A percentile compares a stretch with the other conserved stretches of the same genome.
phyloP scores from a whole-genome alignment of 1,140 invertebrate species.

The Formica selysi region DNA sequence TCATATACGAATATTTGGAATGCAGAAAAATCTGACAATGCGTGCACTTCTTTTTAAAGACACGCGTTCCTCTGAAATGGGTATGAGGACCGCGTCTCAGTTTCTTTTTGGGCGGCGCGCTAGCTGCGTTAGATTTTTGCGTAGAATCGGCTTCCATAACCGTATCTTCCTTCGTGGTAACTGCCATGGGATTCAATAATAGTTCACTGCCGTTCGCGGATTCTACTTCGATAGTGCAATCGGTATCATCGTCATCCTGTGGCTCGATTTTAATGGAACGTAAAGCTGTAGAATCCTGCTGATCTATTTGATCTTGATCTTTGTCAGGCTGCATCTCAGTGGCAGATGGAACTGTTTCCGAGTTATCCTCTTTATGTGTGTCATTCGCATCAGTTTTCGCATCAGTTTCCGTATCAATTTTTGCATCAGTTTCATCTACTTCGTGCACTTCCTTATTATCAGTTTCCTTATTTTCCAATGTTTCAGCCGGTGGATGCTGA shows the following conservation, averaged over 20 bases:
- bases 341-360: neutral
- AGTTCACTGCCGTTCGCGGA: constrained; percentile 75
- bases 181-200: constrained; percentile 80
- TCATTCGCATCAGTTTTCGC: neutral
- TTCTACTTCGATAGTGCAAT: constrained; percentile 76
- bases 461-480: neutral
- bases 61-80: constrained; percentile 79
- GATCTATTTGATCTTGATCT: neutral
- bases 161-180: constrained; percentile 70
- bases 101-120: constrained; percentile 72
- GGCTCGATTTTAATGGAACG: constrained; percentile 74
- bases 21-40: constrained; percentile 82
- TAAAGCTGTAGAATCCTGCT: neutral
- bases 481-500: neutral
- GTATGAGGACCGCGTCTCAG: constrained; percentile 78
- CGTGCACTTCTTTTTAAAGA: constrained; percentile 81
- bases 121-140: constrained; percentile 72
- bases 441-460: constrained; percentile 8
- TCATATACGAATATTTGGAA: constrained; percentile 80
- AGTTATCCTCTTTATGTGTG: neutral
- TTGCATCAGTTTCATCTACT: constrained; percentile 22
- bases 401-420: no score
- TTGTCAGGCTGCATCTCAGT: constrained; percentile 21
- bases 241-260: constrained; percentile 74
- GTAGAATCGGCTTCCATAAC: constrained; percentile 83